A percentile compares a stretch with the other conserved stretches of the same genome.
phyloP scores from a whole-genome alignment of 2,797 vertebrate species.

The Alcedo atthis region DNA sequence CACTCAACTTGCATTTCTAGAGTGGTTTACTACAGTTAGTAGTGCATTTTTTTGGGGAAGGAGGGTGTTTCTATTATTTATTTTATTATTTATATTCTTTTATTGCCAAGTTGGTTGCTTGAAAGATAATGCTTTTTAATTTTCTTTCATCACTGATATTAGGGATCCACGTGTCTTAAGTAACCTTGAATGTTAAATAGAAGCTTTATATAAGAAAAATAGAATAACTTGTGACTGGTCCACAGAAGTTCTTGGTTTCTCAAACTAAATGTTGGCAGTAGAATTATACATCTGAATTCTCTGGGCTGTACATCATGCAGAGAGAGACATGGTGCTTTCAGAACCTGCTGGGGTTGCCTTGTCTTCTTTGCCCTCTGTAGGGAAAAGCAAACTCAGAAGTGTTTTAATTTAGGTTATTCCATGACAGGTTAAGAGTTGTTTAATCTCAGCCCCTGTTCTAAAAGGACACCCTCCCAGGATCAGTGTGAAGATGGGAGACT shows the following conservation, averaged over 20 bases:
- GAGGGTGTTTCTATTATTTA: neutral
- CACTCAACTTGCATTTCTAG: neutral
- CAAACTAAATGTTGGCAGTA: neutral
- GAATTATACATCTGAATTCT: neutral
- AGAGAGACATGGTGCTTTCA: neutral
- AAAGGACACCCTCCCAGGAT: neutral
- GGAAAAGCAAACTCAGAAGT: neutral
- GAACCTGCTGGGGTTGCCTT: neutral
- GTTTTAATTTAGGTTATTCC: neutral
- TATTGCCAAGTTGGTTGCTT: neutral
- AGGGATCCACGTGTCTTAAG: neutral
- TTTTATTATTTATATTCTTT: neutral
- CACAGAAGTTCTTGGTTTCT: neutral
- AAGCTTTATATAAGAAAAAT: neutral
- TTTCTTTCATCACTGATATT: neutral
- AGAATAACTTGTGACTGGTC: neutral
- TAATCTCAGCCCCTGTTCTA: neutral
- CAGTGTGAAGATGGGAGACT: neutral
- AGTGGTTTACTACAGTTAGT: no score
- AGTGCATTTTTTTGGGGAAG: neutral
- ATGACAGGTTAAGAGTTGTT: neutral
- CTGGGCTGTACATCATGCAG: neutral
- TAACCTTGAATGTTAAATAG: neutral
- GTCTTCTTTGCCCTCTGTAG: neutral
- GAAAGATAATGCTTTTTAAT: neutral